phyloP scores from a whole-genome alignment of 2,888 invertebrate species.

The Gonocerus acuteangulatus region DNA sequence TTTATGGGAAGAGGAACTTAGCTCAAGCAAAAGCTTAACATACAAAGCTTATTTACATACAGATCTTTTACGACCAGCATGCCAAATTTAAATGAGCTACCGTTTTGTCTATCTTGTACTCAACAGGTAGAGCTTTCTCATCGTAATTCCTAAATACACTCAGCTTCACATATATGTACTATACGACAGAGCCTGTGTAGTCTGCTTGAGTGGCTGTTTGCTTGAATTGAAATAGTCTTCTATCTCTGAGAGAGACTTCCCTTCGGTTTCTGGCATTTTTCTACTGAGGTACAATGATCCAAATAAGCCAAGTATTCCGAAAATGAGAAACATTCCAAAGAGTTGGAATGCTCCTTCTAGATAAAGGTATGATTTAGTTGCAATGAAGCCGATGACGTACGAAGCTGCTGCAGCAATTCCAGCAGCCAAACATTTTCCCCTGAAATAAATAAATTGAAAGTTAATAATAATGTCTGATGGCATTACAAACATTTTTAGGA shows the following conservation, averaged over 20 bases:
- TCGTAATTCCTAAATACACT: too few relatives aligned
- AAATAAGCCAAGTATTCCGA: constrained; percentile 46
- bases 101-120: too few relatives aligned
- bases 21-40: too few relatives aligned
- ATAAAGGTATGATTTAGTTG: constrained; percentile 50
- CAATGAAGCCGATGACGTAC: constrained; percentile 49
- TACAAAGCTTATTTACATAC: too few relatives aligned
- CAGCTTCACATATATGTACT: constrained; percentile 4
- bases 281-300: constrained; percentile 50
- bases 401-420: constrained; percentile 50
- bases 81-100: too few relatives aligned
- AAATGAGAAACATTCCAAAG: constrained; percentile 49
- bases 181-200: not conserved
- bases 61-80: too few relatives aligned
- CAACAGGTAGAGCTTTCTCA: too few relatives aligned
- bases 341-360: constrained; percentile 46
- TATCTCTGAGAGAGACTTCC: constrained; percentile 49
- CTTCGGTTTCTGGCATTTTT: constrained; percentile 52
- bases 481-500: not conserved
- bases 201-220: not conserved
- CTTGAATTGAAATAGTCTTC: constrained; percentile 44
- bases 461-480: not conserved
- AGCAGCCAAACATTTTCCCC: constrained; percentile 51
- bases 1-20: too few relatives aligned
- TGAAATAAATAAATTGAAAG: constrained; percentile 43